Conservation (phyloP, 2,797 vertebrate genomes). For the Microctenopoma lineatum region DNA sequence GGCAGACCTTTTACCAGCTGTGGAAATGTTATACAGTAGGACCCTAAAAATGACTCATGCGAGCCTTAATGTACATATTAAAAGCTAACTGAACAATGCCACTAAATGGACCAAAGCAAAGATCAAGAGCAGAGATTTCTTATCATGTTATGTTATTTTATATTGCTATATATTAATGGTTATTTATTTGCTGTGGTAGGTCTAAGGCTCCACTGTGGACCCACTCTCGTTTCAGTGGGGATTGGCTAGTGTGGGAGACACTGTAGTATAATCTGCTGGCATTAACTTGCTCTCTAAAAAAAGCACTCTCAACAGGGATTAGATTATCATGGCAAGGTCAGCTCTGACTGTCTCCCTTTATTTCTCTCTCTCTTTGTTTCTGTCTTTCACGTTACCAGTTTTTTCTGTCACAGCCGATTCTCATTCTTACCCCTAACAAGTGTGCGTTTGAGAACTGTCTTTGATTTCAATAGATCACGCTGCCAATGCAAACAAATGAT, state of each 20-base stretch:
- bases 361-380: conserved; percentile 64
- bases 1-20: conserved; percentile 39
- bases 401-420: conserved; percentile 4
- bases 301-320: conserved; percentile 88
- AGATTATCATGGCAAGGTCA: conserved; percentile 88
- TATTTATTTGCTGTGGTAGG: conserved; percentile 30
- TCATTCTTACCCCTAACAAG: conserved; percentile 11
- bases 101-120: conserved; percentile 21
- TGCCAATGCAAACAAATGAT: conserved; percentile 8
- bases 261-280: conserved; percentile 85
- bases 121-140: conserved; percentile 8
- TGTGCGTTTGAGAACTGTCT: neutral
- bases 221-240: conserved; percentile 69
- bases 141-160: neutral
- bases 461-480: conserved; percentile 4
- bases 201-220: conserved; percentile 43
- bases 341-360: conserved; percentile 72
- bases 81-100: conserved; percentile 2
- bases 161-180: neutral
- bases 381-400: conserved; percentile 52
- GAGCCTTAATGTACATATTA: conserved; percentile 12
- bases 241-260: conserved; percentile 82
- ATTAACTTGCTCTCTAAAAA: conserved; percentile 90
- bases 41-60: neutral
- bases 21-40: conserved; percentile 10